Evolutionary conservation across 2,797 vertebrate genomes (phyloP).

Genomic region (Lutra lutra): DNA sequence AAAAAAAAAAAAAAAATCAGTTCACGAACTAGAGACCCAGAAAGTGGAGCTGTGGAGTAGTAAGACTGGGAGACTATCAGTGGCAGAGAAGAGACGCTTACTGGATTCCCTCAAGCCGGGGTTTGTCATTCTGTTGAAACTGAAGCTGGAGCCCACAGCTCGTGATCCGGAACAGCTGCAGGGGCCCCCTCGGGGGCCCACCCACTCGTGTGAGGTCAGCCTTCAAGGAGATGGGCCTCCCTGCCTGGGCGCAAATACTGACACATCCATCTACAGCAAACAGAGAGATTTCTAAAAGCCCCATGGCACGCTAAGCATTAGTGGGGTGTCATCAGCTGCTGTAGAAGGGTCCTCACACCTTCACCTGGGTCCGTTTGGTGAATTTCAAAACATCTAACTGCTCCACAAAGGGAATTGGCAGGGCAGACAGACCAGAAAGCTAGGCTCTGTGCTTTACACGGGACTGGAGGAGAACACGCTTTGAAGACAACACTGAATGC

Average conservation of each 20-base stretch:
- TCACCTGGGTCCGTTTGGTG: not conserved
- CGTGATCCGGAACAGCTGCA: not conserved
- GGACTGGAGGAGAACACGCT: not conserved
- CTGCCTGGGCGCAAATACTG: not conserved
- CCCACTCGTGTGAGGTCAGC: not conserved
- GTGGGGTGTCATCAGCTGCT: not conserved
- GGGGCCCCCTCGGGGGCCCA: not conserved
- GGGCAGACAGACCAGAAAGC: not conserved
- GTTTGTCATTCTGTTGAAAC: not conserved
- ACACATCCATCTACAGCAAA: not conserved
- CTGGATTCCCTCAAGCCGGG: not conserved
- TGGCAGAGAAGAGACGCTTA: not conserved
- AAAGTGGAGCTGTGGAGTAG: not conserved
- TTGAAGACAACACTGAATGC: constrained; percentile 1
- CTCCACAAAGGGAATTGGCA: not conserved
- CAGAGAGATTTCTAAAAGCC: constrained; percentile 36
- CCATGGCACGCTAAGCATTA: not conserved
- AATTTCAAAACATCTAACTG: not conserved
- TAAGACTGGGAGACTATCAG: not conserved
- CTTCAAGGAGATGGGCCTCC: constrained; percentile 23
- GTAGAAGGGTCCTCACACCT: not conserved
- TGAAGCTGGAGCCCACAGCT: not conserved
- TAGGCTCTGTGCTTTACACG: not conserved
- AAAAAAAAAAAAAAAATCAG: not conserved
- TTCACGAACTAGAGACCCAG: not conserved